Evolutionary conservation across 1,140 invertebrate species (phyloP).

Genomic region (Drosophila grimshawi): DNA sequence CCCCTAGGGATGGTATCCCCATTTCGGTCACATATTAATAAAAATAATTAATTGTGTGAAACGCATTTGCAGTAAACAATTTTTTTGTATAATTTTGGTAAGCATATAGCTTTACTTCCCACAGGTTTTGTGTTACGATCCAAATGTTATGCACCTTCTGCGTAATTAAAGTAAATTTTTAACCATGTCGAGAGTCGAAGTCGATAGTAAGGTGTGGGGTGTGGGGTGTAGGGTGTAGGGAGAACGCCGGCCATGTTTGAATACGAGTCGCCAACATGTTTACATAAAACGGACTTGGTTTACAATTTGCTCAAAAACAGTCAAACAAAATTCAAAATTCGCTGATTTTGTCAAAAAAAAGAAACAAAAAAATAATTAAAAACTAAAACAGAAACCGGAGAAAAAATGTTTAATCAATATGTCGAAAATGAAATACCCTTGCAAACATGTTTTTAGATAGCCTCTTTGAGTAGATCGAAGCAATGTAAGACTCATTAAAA

Average conservation of each 20-base stretch:
- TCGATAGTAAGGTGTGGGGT: background rate
- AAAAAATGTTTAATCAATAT: background rate
- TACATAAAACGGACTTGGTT: constrained; percentile 78
- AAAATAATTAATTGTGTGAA: constrained; percentile 78
- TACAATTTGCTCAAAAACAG: constrained; percentile 59
- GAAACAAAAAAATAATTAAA: background rate
- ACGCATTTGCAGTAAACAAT: constrained; percentile 45
- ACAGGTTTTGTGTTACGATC: constrained; percentile 74
- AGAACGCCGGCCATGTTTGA: constrained; percentile 66
- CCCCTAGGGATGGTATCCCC: constrained; percentile 14
- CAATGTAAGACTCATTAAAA: too few relatives aligned
- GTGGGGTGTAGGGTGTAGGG: constrained; percentile 14
- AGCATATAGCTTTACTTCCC: constrained; percentile 78
- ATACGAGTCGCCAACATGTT: constrained; percentile 80
- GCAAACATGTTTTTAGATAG: background rate
- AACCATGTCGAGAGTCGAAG: constrained; percentile 16
- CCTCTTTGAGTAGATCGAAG: too few relatives aligned
- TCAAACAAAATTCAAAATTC: constrained; percentile 53
- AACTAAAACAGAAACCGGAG: background rate
- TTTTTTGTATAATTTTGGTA: constrained; percentile 33
- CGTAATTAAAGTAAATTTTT: constrained; percentile 63
- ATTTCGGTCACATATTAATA: constrained; percentile 64
- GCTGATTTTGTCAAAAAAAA: constrained; percentile 59
- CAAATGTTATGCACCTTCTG: constrained; percentile 57
- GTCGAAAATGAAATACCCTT: constrained; percentile 7